Evolutionary conservation across 2,113 vertebrate genomes (phyloP), one percentile per base, ranked within the genome.

Genomic region (Gymnarchus niloticus): DNA sequence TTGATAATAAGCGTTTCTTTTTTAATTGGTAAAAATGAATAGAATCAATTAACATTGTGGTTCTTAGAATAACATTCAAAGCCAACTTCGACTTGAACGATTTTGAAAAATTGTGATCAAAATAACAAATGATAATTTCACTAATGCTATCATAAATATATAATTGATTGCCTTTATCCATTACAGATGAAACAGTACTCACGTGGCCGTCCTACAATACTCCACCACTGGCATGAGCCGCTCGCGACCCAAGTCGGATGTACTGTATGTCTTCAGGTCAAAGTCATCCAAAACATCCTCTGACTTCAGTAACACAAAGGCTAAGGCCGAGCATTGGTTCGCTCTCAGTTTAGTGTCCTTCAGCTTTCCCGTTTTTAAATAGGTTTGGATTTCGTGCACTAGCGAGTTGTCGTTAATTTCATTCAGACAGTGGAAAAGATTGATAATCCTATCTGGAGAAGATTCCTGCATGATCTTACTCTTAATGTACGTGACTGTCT

Each of bases 371-470:
- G 41, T 78, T 44, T 78, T 48, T 41, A 78, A n/a, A 41, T 78
- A 46, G 41, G 76, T 48, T 2, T 78, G 2, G 41, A 78, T 78
- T n/a, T 78, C 76, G 37, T 48, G 6, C 76, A 48, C 44, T 78
- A 78, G 21, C 21, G 76, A 78, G n/a, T n/a, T 21, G 23, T 78
- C 21, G 10, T 78, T 78, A 21, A 78, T n/a, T 46, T 81, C 80
- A 33, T n/a, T 37, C 12, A 81, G 49, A 81, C 80, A 81, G 80
- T 81, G 80, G n/a, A 81, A 46, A 23, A 81, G 80, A 54, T 52
- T 81, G 80, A 81, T 52, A 28, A 44, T 48, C n/a, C 80, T 51
- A 28, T 81, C 80, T 48, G 76, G 76, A 78, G 44, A 48, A 48
- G 46, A 48, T 2, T 78, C 44, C 37, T n/a, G 37, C 10, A 25